Evolutionary conservation across 2,888 invertebrate genomes (phyloP).

Genomic region (Chloromyia formosa): DNA sequence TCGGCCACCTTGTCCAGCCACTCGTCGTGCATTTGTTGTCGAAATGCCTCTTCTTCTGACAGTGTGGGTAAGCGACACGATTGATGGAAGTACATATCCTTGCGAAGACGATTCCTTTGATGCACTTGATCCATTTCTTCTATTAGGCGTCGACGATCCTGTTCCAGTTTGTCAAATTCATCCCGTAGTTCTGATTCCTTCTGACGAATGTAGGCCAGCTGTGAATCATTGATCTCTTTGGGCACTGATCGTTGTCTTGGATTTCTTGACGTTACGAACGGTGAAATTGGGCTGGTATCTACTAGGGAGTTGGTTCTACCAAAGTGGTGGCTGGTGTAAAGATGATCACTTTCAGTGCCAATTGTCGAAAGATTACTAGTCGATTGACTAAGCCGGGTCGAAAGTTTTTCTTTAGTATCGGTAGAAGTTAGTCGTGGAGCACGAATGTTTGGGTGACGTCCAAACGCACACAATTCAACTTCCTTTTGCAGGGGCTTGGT

Average conservation of each 20-base stretch:
- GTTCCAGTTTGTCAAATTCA: constrained; percentile 72
- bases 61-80: constrained; percentile 64
- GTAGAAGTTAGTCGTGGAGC: constrained; percentile 59
- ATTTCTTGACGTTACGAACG: constrained; percentile 54
- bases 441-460: constrained; percentile 56
- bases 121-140: constrained; percentile 57
- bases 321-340: constrained; percentile 50
- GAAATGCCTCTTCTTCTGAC: constrained; percentile 77
- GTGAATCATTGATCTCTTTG: constrained; percentile 55
- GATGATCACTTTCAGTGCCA: background rate
- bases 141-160: constrained; percentile 65
- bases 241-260: constrained; percentile 69
- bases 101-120: constrained; percentile 45
- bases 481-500: constrained; percentile 61
- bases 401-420: constrained; percentile 54
- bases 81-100: constrained; percentile 47
- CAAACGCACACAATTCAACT: constrained; percentile 60
- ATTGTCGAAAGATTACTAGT: constrained; percentile 51
- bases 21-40: constrained; percentile 85
- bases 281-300: constrained; percentile 60
- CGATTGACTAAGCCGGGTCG: constrained; percentile 25
- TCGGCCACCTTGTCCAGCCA: constrained; percentile 82
- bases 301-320: constrained; percentile 61
- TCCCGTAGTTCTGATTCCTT: constrained; percentile 75
- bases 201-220: constrained; percentile 72